These are phyloP conservation scores for Adela reaumurella DNA, from an alignment of 2,888 invertebrate species.

Conservation along the genomic window DNA sequence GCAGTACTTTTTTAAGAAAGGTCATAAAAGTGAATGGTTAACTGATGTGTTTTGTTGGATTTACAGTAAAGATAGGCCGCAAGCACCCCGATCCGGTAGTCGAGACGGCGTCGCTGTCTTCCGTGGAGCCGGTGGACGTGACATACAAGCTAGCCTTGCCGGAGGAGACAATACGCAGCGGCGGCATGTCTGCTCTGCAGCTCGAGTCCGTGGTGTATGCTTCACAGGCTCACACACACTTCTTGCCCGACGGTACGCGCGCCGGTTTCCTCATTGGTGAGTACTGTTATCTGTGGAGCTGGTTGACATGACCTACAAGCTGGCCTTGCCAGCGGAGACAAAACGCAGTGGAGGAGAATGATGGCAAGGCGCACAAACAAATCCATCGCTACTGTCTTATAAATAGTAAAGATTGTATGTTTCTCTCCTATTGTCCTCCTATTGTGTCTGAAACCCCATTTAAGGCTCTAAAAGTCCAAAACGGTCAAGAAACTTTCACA, in stretches of 20 bases:
- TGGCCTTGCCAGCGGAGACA: slow-evolving; percentile 79
- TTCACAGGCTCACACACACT: slow-evolving; percentile 92
- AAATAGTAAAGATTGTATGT: too few species aligned
- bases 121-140: slow-evolving; percentile 92
- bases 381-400: too few species aligned
- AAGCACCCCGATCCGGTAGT: slow-evolving; percentile 99
- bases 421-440: too few species aligned
- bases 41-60: too few species aligned
- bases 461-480: too few species aligned
- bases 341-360: slow-evolving; percentile 81
- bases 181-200: slow-evolving; percentile 91
- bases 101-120: slow-evolving; percentile 95
- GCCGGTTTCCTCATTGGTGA: slow-evolving; percentile 93
- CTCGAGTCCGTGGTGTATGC: slow-evolving; percentile 97
- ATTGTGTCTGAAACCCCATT: too few species aligned
- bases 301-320: slow-evolving; percentile 84
- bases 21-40: too few species aligned
- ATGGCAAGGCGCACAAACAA: slow-evolving; percentile 28
- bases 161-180: slow-evolving; percentile 76
- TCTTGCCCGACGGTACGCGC: slow-evolving; percentile 82
- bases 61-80: slow-evolving; percentile 81
- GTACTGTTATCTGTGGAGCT: slow-evolving; percentile 89
- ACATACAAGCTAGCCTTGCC: slow-evolving; percentile 84
- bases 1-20: too few species aligned
- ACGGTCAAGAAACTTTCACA: too few species aligned